These are phyloP conservation scores for Pollicipes pollicipes DNA, from an alignment of 1,140 invertebrate species.

Conservation along the genomic window DNA sequence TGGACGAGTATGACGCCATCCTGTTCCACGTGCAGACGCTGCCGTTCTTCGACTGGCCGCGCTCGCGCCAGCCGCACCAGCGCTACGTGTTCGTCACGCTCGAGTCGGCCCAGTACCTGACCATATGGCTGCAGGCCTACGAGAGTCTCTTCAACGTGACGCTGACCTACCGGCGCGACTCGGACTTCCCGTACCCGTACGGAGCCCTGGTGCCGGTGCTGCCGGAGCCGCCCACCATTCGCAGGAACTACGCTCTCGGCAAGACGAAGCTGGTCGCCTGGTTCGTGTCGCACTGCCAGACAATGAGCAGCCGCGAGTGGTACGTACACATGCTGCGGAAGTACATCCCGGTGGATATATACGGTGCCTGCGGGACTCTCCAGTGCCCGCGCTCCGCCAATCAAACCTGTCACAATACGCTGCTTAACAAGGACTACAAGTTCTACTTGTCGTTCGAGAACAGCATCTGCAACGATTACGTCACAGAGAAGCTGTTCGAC, in stretches of 20 bases:
- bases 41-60: slow-evolving; percentile 4
- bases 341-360: slow-evolving; percentile 32
- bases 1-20: slow-evolving; percentile 11
- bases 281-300: slow-evolving; percentile 33
- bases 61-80: slow-evolving; percentile 14
- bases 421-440: slow-evolving; percentile 23
- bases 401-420: neutral
- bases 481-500: slow-evolving; percentile 25
- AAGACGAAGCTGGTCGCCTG: slow-evolving; percentile 25
- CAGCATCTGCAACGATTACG: slow-evolving; percentile 25
- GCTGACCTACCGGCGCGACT: slow-evolving; percentile 36
- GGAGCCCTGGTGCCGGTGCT: slow-evolving; percentile 20
- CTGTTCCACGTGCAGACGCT: slow-evolving; percentile 11
- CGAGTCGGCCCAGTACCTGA: slow-evolving; percentile 11
- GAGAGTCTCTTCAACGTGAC: slow-evolving; percentile 38
- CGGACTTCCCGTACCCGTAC: slow-evolving; percentile 32
- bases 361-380: slow-evolving; percentile 26
- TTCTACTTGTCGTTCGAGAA: slow-evolving; percentile 35
- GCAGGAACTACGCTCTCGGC: slow-evolving; percentile 11
- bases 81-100: slow-evolving; percentile 14
- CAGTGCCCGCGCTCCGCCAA: slow-evolving; percentile 7
- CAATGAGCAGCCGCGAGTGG: slow-evolving; percentile 25
- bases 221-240: neutral
- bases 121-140: neutral
- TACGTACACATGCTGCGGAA: slow-evolving; percentile 28